Percentiles rank a stretch among this genome's conserved stretches.
phyloP scores from a whole-genome alignment of 2,888 invertebrate genomes.

The Netelia inedita region DNA sequence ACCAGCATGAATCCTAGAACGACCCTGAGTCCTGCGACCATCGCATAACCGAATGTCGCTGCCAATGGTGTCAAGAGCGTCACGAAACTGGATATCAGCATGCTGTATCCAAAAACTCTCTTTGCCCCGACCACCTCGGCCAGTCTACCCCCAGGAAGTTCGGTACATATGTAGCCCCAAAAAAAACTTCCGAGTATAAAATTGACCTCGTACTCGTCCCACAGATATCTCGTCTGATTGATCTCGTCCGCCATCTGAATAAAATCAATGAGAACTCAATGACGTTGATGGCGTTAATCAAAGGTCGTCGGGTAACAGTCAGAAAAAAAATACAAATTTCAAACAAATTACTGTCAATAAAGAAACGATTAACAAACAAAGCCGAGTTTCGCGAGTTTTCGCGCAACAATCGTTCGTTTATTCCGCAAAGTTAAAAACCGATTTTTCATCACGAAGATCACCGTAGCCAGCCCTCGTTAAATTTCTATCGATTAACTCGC shows the following conservation, averaged over 20 bases:
- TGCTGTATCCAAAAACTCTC: constrained; percentile 95
- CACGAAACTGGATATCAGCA: constrained; percentile 92
- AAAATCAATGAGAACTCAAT: constrained; percentile 3
- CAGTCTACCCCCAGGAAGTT: constrained; percentile 94
- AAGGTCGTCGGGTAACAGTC: background rate
- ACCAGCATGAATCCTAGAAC: constrained; percentile 91
- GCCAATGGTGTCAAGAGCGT: constrained; percentile 93
- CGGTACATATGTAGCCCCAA: constrained; percentile 96
- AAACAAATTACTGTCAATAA: background rate
- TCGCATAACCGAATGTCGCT: constrained; percentile 89
- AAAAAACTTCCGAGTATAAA: constrained; percentile 94
- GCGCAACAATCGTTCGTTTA: too few species aligned
- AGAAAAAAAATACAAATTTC: too few species aligned
- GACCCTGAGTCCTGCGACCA: constrained; percentile 90
- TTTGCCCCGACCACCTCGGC: constrained; percentile 94
- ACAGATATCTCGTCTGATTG: constrained; percentile 87
- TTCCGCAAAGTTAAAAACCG: too few species aligned
- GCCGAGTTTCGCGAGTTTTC: too few species aligned
- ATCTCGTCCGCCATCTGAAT: constrained; percentile 67
- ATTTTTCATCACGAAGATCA: too few species aligned
- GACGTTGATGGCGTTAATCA: background rate
- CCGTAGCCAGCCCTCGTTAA: too few species aligned
- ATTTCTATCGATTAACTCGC: too few species aligned
- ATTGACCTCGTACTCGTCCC: constrained; percentile 93
- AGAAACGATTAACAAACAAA: background rate